Base-by-base conservation (phyloP, 1,140 invertebrate genomes). In the Zaprionus tsacasi region DNA sequence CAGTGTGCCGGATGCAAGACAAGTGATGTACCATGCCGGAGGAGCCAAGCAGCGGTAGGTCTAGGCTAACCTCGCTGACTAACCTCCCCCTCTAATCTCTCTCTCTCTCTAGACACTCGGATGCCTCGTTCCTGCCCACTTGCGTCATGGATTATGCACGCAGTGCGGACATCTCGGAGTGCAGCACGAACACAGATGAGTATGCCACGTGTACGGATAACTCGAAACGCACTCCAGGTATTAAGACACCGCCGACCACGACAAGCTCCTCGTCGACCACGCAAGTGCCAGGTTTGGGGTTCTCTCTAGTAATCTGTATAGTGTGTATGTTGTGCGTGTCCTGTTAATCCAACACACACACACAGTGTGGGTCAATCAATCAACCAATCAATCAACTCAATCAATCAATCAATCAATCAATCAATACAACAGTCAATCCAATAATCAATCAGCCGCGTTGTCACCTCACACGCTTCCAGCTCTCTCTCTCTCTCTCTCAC, bases 101-200 rank as follows among this genome's bases (percentile, higher is more conserved):
- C 7, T 11, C 7, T 5, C 38, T 50, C n/a, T 1, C 15, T 12
- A 89, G 85, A 10, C 85, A 90, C 60, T 90, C 85, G 59, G 85
- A 89, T 30, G 78, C 80, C 33, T 86, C 81, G 2, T 80, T 90
- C 79, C 76, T 68, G 50, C 81, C 80, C 21, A 61, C 36, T 27
- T 56, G 54, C 0, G 76, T 50, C n/a, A 50, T 45, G n/a, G 79
- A 82, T n/a, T 83, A 79, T 52, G 76, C 76, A 5, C 95, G 95
- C 1, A 96, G 96, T 88, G 96, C 94, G 2, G 96, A 97, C 91
- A 94, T 96, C 21, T 97, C 96, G 8, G 96, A 97, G 93, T 95
- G 95, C 72, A 97, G 96, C 64, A 97, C 96, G 1, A 96, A 96
- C 27, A 97, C 97, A 27, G 97, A 98, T 89, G 97, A 98, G 90